phyloP scores from a whole-genome alignment of 2,113 vertebrate species.

The Erythrolamprus reginae region DNA sequence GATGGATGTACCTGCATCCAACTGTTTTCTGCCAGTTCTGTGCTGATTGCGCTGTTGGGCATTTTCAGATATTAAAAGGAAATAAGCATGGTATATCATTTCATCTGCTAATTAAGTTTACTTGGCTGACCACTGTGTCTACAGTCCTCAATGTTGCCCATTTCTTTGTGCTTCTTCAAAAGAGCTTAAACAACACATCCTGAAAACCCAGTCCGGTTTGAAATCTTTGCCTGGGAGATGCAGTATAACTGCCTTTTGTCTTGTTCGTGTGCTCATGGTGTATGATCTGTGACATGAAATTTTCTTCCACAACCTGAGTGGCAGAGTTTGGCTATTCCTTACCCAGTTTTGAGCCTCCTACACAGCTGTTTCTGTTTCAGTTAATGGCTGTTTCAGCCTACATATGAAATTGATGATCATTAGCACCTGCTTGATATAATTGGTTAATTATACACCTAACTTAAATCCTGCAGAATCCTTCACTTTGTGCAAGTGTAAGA shows the following conservation, averaged over 20 bases:
- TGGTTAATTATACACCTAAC: not conserved
- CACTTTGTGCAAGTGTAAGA: not conserved
- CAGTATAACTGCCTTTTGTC: not conserved
- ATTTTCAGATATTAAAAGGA: too few species aligned
- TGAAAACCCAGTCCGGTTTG: not conserved
- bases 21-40: not conserved
- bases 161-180: not conserved
- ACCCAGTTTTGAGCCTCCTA: not conserved
- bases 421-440: not conserved
- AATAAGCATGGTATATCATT: not conserved
- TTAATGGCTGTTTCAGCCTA: not conserved
- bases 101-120: not conserved
- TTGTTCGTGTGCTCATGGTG: not conserved
- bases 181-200: not conserved
- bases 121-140: not conserved
- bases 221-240: not conserved
- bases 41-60: not conserved
- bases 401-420: not conserved
- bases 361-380: not conserved
- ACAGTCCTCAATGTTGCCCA: not conserved
- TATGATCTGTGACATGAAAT: not conserved
- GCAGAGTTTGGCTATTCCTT: not conserved
- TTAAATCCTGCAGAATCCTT: not conserved
- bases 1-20: not conserved
- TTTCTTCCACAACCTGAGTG: not conserved